Evolutionary conservation across 1,140 invertebrate genomes (phyloP).

Genomic region (Drosophila chauvacae): DNA sequence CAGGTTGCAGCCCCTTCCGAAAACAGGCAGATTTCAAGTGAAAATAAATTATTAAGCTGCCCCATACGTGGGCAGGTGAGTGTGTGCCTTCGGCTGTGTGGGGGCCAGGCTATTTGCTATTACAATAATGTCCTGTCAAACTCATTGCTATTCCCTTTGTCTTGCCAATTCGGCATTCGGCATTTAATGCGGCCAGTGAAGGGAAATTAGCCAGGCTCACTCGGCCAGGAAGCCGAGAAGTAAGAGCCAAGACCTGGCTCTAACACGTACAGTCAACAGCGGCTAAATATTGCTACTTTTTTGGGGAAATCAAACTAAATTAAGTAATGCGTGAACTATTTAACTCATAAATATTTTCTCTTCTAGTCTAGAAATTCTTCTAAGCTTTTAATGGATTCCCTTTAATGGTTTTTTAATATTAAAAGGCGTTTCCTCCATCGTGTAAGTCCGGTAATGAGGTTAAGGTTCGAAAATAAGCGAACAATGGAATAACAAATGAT

Average conservation of each 20-base stretch:
- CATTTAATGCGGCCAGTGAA: background rate
- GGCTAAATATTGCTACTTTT: background rate
- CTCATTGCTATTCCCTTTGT: slow-evolving; percentile 18
- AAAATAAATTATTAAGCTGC: slow-evolving; percentile 25
- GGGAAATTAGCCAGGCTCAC: slow-evolving; percentile 1
- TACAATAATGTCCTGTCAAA: slow-evolving; percentile 5
- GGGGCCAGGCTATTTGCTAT: background rate
- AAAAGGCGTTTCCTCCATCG: background rate
- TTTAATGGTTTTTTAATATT: no score
- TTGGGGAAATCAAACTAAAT: background rate
- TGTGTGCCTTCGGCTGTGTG: background rate
- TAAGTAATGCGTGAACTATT: background rate
- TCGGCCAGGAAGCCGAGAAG: background rate
- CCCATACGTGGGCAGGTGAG: background rate
- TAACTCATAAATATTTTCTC: background rate
- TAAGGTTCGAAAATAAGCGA: background rate
- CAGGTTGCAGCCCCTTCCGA: background rate
- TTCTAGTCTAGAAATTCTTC: no score
- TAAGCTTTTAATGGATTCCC: no score
- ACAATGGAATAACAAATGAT: slow-evolving; percentile 6
- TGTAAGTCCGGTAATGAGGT: background rate
- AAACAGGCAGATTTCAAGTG: slow-evolving; percentile 4
- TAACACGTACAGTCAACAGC: background rate
- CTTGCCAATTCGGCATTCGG: background rate
- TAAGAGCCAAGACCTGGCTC: background rate